Evolutionary conservation across 2,113 vertebrate genomes (phyloP), one percentile per base, ranked within the genome.

Genomic region (Archilochus colubris): DNA sequence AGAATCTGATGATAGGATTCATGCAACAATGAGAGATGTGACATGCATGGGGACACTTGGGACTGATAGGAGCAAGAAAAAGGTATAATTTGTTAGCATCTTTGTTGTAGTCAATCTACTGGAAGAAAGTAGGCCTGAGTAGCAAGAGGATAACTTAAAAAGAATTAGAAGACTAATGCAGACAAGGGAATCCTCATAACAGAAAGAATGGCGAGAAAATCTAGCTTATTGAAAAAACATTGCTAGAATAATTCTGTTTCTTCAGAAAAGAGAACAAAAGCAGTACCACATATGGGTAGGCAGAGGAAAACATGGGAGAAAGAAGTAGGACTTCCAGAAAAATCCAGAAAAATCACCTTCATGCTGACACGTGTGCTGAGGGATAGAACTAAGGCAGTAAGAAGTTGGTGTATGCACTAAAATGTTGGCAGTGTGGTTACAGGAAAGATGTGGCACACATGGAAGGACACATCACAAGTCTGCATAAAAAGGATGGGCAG

Each of bases 371-470:
- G 1, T 12, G 31, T 3, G 10, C 46, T 27, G 24, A 8, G 17
- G 8, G 17, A 59, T 2, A 79, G 66, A 75, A 12, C 6, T 6
- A 36, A 75, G 48, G 10, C 51, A 86, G 4, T 30, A 28, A 76
- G 12, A 79, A 79, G 53, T 2, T 46, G 31, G 21, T 48, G 13
- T 27, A 25, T 4, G 53, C 22, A 55, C 44, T 63, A 12, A 23
- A 67, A 64, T 2, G 4, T 8, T 28, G 19, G 19, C 9, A 15
- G 44, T n/a, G 27, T 44, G 3, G 33, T 70, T 15, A 70, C 12
- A 54, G 27, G 11, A 31, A 80, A 66, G 46, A 33, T 11, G 50
- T 0, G 8, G 33, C 31, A 53, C 0, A 2, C 38, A 68, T 0
- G 2, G 61, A 59, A 2, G 0, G 27, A 75, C 30, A 50, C 6